These are phyloP conservation scores for Macaria notata DNA, from an alignment of 2,888 invertebrate genomes.

Conservation along the genomic window DNA sequence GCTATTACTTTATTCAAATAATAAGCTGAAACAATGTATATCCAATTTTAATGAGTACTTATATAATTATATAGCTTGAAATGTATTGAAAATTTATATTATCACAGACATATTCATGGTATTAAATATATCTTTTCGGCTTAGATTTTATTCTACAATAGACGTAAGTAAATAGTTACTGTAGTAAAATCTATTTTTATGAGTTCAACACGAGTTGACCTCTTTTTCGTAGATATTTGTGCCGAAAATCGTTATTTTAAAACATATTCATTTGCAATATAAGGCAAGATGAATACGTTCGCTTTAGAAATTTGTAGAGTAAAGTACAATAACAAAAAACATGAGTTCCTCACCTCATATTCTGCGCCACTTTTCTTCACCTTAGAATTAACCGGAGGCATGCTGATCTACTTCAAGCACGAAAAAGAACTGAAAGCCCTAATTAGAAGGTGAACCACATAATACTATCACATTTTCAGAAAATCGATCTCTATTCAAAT, in stretches of 20 bases:
- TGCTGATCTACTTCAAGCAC: constrained; percentile 38
- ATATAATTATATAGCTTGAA: too few relatives aligned
- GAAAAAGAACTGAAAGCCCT: constrained; percentile 7
- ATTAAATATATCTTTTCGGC: too few relatives aligned
- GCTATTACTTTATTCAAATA: too few relatives aligned
- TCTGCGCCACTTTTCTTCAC: constrained; percentile 73
- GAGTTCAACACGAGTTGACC: constrained; percentile 8
- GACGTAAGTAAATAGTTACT: too few relatives aligned
- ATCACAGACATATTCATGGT: too few relatives aligned
- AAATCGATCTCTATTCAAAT: constrained; percentile 43
- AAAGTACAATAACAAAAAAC: constrained; percentile 18
- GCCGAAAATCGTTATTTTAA: too few relatives aligned
- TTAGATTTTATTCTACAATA: too few relatives aligned
- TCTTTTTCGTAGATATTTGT: constrained; percentile 1
- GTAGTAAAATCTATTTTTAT: constrained; percentile 19
- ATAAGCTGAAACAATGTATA: too few relatives aligned
- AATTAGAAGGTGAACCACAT: neutral
- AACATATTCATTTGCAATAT: too few relatives aligned
- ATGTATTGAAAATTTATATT: too few relatives aligned
- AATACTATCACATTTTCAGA: constrained; percentile 43
- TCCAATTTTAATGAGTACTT: too few relatives aligned
- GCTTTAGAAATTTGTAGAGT: neutral
- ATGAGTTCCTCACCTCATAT: constrained; percentile 68
- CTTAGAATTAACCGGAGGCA: constrained; percentile 77
- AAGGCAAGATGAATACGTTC: too few relatives aligned